These are phyloP conservation scores for Kryphioiulus occultus DNA, from an alignment of 2,888 invertebrate genomes.

Conservation along the genomic window DNA sequence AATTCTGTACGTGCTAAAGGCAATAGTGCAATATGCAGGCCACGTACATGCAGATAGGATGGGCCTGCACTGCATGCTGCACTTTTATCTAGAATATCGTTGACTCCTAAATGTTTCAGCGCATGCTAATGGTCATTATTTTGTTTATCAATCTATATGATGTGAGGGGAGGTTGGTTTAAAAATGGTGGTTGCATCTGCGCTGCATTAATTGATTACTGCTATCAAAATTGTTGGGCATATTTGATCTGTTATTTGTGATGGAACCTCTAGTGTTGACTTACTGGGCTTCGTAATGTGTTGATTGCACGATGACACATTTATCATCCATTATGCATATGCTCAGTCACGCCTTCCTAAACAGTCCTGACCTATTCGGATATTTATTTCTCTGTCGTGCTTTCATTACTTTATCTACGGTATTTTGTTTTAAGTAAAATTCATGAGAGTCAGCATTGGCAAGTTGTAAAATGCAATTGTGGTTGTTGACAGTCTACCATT, in stretches of 20 bases:
- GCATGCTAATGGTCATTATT: conserved; percentile 9
- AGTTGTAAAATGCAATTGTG: too few species aligned
- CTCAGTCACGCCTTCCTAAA: too few species aligned
- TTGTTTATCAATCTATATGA: not conserved
- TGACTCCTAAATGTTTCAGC: not conserved
- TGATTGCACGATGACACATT: not conserved
- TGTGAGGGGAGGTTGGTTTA: not conserved
- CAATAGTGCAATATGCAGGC: not conserved
- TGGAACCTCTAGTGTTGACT: not conserved
- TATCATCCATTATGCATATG: not conserved
- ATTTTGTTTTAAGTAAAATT: too few species aligned
- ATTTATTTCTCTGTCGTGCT: too few species aligned
- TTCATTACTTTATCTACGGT: too few species aligned
- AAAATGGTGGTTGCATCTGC: not conserved
- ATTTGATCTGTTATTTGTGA: not conserved
- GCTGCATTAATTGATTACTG: not conserved
- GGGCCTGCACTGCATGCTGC: not conserved
- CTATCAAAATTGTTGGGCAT: not conserved
- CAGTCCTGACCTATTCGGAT: too few species aligned
- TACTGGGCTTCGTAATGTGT: not conserved
- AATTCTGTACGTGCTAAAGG: not conserved
- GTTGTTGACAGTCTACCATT: too few species aligned
- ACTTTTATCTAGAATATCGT: not conserved
- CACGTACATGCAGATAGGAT: not conserved
- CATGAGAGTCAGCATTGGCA: too few species aligned